phyloP scores from a whole-genome alignment of 2,888 invertebrate species.

The Callyntrura sp. region DNA sequence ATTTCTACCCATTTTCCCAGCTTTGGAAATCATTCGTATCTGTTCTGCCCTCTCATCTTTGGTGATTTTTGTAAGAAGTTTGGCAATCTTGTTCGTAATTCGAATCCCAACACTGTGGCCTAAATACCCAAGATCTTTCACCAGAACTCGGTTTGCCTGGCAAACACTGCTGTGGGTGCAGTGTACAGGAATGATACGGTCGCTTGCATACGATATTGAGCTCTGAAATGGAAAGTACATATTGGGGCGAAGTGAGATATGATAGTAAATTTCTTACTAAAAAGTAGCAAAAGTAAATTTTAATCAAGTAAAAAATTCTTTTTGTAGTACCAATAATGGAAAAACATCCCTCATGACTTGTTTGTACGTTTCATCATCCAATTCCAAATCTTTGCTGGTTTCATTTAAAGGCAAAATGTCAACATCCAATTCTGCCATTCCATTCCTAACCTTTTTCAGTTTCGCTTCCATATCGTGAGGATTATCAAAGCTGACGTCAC shows the following conservation, averaged over 20 bases:
- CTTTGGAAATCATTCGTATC: conserved; percentile 70
- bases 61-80: conserved; percentile 49
- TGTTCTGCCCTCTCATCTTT: conserved; percentile 64
- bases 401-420: conserved; percentile 48
- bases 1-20: conserved; percentile 78
- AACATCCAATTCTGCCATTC: conserved; percentile 38
- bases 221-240: conserved; percentile 74
- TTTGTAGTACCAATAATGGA: conserved; percentile 74
- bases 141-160: conserved; percentile 76
- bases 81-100: conserved; percentile 61
- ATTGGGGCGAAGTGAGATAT: conserved; percentile 8
- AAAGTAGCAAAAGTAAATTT: neutral
- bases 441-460: conserved; percentile 41
- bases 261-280: conserved; percentile 28
- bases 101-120: conserved; percentile 75
- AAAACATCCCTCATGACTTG: conserved; percentile 61
- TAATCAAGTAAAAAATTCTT: no score
- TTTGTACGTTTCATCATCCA: conserved; percentile 38
- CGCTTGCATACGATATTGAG: conserved; percentile 81
- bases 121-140: conserved; percentile 70
- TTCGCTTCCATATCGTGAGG: conserved; percentile 10
- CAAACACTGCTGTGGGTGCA: conserved; percentile 81
- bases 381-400: conserved; percentile 9
- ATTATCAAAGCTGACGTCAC: conserved; percentile 53
- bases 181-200: conserved; percentile 78